Conservation (phyloP, 2,113 vertebrate genomes). For the Cygnus buccinator region DNA sequence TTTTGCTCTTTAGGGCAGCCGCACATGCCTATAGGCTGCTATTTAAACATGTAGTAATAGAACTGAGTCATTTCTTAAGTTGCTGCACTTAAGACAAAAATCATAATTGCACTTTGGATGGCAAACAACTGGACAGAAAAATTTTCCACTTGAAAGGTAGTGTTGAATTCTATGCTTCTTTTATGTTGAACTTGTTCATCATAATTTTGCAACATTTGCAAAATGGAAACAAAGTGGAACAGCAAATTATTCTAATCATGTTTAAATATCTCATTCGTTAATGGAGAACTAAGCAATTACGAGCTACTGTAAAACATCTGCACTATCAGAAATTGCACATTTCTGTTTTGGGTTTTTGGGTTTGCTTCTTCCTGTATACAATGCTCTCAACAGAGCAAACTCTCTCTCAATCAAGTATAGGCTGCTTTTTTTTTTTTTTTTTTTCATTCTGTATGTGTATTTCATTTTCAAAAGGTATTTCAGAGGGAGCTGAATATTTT, state of each 20-base stretch:
- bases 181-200: not conserved
- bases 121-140: not conserved
- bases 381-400: not conserved
- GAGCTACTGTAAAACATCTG: not conserved
- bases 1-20: not conserved
- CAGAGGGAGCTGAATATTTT: not conserved
- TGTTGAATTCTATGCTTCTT: not conserved
- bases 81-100: not conserved
- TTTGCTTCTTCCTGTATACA: not conserved
- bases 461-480: not conserved
- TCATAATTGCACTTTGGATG: not conserved
- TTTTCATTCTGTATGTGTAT: not conserved
- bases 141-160: not conserved
- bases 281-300: not conserved
- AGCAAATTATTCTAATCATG: not conserved
- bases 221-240: not conserved
- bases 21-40: fast-evolving
- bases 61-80: not conserved
- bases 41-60: not conserved
- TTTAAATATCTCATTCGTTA: not conserved
- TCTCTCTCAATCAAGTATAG: not conserved
- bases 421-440: not conserved
- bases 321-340: not conserved
- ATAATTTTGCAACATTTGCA: not conserved
- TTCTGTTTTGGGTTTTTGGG: not conserved